Evolutionary conservation across 2,113 vertebrate genomes (phyloP).

Genomic region (Anser brachyrhynchus): DNA sequence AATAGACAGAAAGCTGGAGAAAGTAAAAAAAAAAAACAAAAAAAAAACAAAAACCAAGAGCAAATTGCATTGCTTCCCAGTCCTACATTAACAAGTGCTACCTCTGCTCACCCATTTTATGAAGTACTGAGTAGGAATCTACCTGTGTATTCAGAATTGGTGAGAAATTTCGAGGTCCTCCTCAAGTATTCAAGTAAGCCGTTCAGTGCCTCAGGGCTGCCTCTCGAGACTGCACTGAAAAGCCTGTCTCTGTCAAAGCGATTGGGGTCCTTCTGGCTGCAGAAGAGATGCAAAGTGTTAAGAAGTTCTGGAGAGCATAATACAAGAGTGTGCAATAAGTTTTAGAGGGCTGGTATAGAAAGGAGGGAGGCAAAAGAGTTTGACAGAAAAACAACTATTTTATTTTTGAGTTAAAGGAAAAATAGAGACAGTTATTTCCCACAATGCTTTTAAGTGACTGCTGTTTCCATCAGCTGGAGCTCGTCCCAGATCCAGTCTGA

Average conservation of each 20-base stretch:
- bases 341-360: neutral
- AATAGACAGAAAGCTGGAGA: neutral
- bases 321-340: neutral
- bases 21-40: neutral
- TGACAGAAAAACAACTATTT: neutral
- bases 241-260: constrained; percentile 78
- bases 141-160: constrained; percentile 86
- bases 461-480: constrained; percentile 56
- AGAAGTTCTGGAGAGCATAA: neutral
- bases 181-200: constrained; percentile 84
- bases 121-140: neutral
- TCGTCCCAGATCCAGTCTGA: constrained; percentile 41
- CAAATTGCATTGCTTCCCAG: neutral
- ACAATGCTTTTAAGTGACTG: constrained; percentile 39
- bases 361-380: neutral
- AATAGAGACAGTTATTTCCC: constrained; percentile 52
- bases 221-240: constrained; percentile 82
- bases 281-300: neutral
- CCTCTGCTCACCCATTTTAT: neutral
- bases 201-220: constrained; percentile 75
- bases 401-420: constrained; percentile 56
- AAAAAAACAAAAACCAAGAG: neutral
- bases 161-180: constrained; percentile 84
- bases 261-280: constrained; percentile 67
- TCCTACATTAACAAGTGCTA: accelerated